Percentiles rank a stretch among this genome's conserved stretches.
Evolutionary conservation across 2,888 invertebrate genomes (phyloP).

Genomic region (Acronicta aceris): DNA sequence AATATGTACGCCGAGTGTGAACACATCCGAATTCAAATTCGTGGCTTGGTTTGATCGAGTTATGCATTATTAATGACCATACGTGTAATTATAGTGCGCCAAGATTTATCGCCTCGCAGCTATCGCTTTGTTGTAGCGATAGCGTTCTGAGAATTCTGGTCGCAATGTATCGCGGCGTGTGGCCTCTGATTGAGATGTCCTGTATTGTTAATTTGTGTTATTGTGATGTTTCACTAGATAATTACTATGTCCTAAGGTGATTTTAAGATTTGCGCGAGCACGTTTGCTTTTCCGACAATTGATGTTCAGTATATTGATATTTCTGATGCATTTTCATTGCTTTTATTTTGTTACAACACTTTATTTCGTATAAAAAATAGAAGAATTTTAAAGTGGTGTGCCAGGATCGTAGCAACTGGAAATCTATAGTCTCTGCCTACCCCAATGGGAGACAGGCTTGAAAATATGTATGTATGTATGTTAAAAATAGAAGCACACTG

Average conservation of each 20-base stretch:
- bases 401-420: too few species aligned
- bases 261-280: constrained; percentile 6
- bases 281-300: background rate
- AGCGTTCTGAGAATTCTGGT: constrained; percentile 46
- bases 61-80: constrained; percentile 87
- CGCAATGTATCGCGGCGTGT: constrained; percentile 42
- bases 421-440: too few species aligned
- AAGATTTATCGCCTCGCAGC: constrained; percentile 74
- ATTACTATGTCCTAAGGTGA: background rate
- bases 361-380: too few species aligned
- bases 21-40: constrained; percentile 57
- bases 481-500: too few species aligned
- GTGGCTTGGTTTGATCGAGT: constrained; percentile 81
- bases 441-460: too few species aligned
- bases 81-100: constrained; percentile 81
- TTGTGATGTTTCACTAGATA: constrained; percentile 18
- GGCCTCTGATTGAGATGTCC: constrained; percentile 56
- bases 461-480: too few species aligned
- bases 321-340: too few species aligned
- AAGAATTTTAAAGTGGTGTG: too few species aligned
- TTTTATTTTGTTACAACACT: too few species aligned
- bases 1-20: constrained; percentile 52
- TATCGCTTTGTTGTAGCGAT: constrained; percentile 56
- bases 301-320: background rate
- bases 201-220: constrained; percentile 35